Evolutionary conservation across 2,888 invertebrate species (phyloP).

Genomic region (Drosophila aldrichi): DNA sequence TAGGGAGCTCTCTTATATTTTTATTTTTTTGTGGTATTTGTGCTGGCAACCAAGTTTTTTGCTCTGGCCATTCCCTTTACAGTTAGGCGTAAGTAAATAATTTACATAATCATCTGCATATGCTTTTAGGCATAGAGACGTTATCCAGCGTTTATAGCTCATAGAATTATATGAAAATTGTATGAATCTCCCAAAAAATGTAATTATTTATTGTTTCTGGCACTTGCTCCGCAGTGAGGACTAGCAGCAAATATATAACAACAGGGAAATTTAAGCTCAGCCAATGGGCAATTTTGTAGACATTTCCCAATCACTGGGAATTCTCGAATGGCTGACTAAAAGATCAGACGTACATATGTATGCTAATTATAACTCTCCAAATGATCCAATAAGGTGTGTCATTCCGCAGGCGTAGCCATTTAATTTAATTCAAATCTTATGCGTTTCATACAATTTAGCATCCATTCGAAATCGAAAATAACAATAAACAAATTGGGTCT

Average conservation of each 20-base stretch:
- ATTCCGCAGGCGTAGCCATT: constrained; percentile 36
- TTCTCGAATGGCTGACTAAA: constrained; percentile 14
- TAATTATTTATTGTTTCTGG: too few species aligned
- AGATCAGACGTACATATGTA: background rate
- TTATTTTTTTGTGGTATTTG: constrained; percentile 11
- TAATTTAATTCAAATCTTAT: constrained; percentile 69
- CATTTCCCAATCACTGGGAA: constrained; percentile 20
- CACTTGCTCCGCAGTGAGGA: background rate
- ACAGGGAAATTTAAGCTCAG: background rate
- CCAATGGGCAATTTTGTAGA: background rate
- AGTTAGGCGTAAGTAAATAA: constrained; percentile 13
- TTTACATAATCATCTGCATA: constrained; percentile 8
- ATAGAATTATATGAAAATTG: too few species aligned
- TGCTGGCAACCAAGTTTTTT: constrained; percentile 8
- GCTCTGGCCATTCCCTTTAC: constrained; percentile 35
- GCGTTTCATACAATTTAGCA: constrained; percentile 43
- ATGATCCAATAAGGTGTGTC: constrained; percentile 44
- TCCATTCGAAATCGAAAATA: constrained; percentile 64
- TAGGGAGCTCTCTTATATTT: constrained; percentile 28
- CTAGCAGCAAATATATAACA: background rate
- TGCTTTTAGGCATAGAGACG: background rate
- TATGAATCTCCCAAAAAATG: too few species aligned
- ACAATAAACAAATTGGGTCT: constrained; percentile 49
- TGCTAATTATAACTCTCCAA: constrained; percentile 31
- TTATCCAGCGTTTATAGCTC: background rate